These are phyloP conservation scores for Drosophila suboccidentalis DNA, from an alignment of 2,888 invertebrate species.

Conservation along the genomic window DNA sequence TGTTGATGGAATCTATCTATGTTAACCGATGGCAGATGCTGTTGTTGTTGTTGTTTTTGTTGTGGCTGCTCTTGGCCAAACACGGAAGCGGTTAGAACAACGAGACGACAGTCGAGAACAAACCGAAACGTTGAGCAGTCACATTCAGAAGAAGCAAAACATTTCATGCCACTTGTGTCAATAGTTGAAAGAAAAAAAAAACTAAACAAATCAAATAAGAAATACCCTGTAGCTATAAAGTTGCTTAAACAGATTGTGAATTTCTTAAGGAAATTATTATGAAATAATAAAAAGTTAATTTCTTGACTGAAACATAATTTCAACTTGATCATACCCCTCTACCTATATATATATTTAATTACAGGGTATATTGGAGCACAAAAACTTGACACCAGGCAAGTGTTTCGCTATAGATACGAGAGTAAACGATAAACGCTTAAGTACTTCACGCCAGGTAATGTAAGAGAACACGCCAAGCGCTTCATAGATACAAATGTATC, in stretches of 20 bases:
- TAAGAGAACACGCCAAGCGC: constrained; percentile 47
- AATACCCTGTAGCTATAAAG: constrained; percentile 9
- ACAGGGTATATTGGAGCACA: constrained; percentile 18
- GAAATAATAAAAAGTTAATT: background rate
- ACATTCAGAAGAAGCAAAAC: constrained; percentile 39
- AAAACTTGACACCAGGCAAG: constrained; percentile 39
- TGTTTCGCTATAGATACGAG: constrained; percentile 43
- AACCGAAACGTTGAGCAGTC: constrained; percentile 56
- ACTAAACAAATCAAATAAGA: constrained; percentile 7
- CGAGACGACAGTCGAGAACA: constrained; percentile 12
- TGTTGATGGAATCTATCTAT: constrained; percentile 17
- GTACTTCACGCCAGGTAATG: constrained; percentile 54
- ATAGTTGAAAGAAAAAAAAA: constrained; percentile 45
- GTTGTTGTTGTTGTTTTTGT: constrained; percentile 19
- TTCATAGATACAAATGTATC: constrained; percentile 46
- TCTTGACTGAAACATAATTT: background rate
- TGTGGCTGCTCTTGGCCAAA: constrained; percentile 25
- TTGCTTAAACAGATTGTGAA: no score
- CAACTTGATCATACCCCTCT: background rate
- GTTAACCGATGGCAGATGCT: constrained; percentile 30
- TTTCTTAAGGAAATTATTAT: background rate
- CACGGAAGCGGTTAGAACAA: constrained; percentile 49
- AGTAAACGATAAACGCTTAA: constrained; percentile 36
- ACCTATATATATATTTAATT: background rate
- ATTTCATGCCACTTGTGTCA: constrained; percentile 73